A percentile compares a stretch with the other conserved stretches of the same genome.
phyloP scores from a whole-genome alignment of 2,888 invertebrate species.

The Pseudanteris insignis region DNA sequence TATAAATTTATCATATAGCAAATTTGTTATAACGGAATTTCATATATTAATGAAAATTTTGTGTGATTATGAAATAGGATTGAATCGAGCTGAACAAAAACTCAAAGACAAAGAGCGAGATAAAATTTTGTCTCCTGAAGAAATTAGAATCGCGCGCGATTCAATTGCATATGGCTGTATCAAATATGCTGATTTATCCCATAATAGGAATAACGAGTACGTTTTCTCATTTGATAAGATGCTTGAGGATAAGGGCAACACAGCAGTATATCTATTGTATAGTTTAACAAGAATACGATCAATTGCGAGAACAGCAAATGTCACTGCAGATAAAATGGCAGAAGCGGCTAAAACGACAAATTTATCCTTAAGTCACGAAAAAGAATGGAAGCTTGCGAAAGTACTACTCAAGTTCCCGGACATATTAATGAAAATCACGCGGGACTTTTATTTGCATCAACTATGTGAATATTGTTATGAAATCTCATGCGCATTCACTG shows the following conservation, averaged over 20 bases:
- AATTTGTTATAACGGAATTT: neutral
- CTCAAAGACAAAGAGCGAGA: constrained; percentile 88
- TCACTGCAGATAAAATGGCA: constrained; percentile 72
- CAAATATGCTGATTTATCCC: constrained; percentile 96
- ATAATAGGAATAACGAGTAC: constrained; percentile 93
- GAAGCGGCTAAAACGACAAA: constrained; percentile 71
- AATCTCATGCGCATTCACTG: constrained; percentile 89
- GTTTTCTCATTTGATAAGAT: constrained; percentile 99
- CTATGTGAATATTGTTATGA: constrained; percentile 97
- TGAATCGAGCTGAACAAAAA: constrained; percentile 83
- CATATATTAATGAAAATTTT: neutral
- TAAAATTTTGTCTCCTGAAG: constrained; percentile 81
- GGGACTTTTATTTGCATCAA: constrained; percentile 83
- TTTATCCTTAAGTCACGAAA: constrained; percentile 83
- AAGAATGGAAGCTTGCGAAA: constrained; percentile 95
- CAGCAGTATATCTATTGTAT: constrained; percentile 96
- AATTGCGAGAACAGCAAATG: constrained; percentile 82
- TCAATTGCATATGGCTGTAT: constrained; percentile 98
- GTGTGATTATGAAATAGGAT: constrained; percentile 66
- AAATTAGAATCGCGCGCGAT: constrained; percentile 84
- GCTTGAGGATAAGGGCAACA: constrained; percentile 98
- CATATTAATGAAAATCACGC: constrained; percentile 81
- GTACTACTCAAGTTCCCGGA: constrained; percentile 87
- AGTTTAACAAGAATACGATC: constrained; percentile 93
- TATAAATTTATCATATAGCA: neutral